A percentile compares a stretch with the other conserved stretches of the same genome.
Evolutionary conservation across 2,797 vertebrate species (phyloP).

Genomic region (Cryptoprocta ferox): DNA sequence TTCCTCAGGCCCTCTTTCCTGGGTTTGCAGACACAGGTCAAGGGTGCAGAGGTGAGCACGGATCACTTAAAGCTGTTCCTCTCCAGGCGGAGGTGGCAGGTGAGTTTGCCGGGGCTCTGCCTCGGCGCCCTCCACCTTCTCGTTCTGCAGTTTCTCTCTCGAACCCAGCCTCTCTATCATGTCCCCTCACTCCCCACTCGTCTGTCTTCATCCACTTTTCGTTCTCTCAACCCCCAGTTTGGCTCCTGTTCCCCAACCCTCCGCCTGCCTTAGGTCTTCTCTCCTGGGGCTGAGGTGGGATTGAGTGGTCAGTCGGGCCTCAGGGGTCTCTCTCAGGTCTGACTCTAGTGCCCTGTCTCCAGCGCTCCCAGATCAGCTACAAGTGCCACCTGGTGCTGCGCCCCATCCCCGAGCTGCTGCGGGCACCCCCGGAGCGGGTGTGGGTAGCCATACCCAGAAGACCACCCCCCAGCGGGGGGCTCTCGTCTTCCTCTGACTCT

Average conservation of each 20-base stretch:
- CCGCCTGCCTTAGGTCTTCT: background rate
- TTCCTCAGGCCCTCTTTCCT: background rate
- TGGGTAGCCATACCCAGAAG: constrained; percentile 95
- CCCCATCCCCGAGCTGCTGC: constrained; percentile 95
- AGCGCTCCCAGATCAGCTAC: constrained; percentile 98
- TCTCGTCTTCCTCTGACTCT: constrained; percentile 94
- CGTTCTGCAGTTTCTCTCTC: background rate
- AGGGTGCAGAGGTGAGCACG: constrained; percentile 94
- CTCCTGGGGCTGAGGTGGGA: background rate
- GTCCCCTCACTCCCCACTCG: background rate
- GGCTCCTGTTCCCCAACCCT: background rate
- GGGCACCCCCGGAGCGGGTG: constrained; percentile 94
- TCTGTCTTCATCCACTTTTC: background rate
- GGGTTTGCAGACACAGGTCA: constrained; percentile 91
- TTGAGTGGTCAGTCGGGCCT: background rate
- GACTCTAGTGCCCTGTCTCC: constrained; percentile 16
- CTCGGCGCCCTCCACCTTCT: background rate
- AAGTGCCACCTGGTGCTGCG: constrained; percentile 99
- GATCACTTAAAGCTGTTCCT: constrained; percentile 96
- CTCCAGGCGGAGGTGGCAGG: constrained; percentile 98
- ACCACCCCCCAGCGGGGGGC: constrained; percentile 91
- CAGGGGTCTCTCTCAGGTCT: background rate
- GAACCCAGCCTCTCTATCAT: too few species aligned
- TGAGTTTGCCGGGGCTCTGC: constrained; percentile 77
- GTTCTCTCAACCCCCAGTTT: background rate